Conservation (phyloP, 1,140 invertebrate genomes). For the Drosophila kohkoa region DNA sequence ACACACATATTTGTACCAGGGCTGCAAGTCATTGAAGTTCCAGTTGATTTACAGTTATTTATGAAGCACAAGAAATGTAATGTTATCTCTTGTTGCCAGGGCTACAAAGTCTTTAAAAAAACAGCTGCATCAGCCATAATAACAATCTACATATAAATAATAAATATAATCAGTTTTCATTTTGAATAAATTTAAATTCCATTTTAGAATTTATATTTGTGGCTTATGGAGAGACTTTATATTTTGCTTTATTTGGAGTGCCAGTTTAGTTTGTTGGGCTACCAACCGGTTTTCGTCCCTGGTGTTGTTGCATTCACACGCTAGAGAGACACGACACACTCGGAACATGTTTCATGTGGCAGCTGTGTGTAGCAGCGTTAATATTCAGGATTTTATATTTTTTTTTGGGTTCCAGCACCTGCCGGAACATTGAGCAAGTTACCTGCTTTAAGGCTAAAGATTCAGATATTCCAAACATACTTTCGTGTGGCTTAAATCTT, state of each 20-base stretch:
- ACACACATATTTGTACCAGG: constrained; percentile 11
- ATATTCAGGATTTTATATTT: constrained; percentile 25
- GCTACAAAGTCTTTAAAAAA: not conserved
- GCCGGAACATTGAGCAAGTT: constrained; percentile 21
- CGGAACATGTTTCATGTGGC: constrained; percentile 42
- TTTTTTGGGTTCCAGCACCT: constrained; percentile 33
- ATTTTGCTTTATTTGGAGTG: constrained; percentile 9
- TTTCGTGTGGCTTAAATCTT: constrained; percentile 16
- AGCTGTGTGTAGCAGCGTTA: constrained; percentile 23
- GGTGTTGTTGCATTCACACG: constrained; percentile 20
- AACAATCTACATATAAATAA: not conserved
- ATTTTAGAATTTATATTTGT: not conserved
- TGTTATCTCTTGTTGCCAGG: not conserved
- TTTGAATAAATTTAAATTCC: constrained; percentile 3
- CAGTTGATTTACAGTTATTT: too few species aligned
- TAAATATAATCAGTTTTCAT: not conserved
- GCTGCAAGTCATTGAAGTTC: constrained; percentile 12
- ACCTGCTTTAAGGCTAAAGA: constrained; percentile 25
- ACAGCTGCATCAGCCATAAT: not conserved
- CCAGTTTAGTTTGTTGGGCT: constrained; percentile 12
- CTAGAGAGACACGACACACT: constrained; percentile 2
- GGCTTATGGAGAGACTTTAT: not conserved
- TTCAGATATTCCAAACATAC: constrained; percentile 4
- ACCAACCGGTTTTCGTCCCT: constrained; percentile 29
- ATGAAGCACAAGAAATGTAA: too few species aligned